Conservation (phyloP, 1,140 invertebrate species). For the Acromyrmex echinatior region DNA sequence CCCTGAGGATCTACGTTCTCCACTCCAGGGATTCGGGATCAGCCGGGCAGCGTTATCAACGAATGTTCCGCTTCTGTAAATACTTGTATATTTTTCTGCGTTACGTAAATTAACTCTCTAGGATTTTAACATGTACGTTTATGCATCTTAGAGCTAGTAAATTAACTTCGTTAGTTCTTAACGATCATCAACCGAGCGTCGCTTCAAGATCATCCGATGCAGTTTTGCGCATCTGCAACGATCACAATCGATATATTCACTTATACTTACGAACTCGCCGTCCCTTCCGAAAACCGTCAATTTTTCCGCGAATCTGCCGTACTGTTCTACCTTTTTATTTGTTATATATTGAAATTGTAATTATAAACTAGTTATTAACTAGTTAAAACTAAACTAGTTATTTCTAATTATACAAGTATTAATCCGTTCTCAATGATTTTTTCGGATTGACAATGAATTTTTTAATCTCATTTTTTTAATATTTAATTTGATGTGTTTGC, state of each 20-base stretch:
- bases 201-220: background rate
- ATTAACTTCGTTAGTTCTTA: slow-evolving; percentile 76
- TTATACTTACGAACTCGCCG: background rate
- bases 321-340: background rate
- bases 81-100: slow-evolving; percentile 84
- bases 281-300: background rate
- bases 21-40: background rate
- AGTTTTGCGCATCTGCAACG: slow-evolving; percentile 5
- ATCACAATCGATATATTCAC: background rate
- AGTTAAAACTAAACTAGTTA: background rate
- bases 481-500: background rate
- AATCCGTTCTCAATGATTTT: background rate
- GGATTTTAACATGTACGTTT: slow-evolving; percentile 68
- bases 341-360: background rate
- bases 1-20: slow-evolving; percentile 14
- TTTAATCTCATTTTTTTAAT: background rate
- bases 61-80: slow-evolving; percentile 68
- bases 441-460: background rate
- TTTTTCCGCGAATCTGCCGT: background rate
- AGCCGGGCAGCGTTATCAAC: background rate
- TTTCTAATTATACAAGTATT: background rate
- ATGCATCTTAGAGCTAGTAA: slow-evolving; percentile 79
- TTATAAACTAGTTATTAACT: background rate
- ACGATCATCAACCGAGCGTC: slow-evolving; percentile 28
- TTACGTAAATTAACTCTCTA: slow-evolving; percentile 82